phyloP scores from a whole-genome alignment of 2,113 vertebrate species.

The Gorsachius goisagi region DNA sequence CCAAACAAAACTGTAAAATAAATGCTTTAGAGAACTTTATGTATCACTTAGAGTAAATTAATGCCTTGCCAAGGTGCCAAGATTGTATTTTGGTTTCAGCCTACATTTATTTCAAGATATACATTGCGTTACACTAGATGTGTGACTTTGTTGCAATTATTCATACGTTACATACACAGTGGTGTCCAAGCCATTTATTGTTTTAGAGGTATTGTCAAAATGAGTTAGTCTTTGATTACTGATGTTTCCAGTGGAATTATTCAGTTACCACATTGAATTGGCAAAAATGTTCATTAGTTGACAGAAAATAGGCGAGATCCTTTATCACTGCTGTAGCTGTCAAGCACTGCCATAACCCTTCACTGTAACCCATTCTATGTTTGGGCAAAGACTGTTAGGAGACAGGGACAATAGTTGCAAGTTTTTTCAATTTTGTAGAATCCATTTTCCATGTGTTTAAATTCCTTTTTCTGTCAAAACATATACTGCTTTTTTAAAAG shows the following conservation, averaged over 20 bases:
- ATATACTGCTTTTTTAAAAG: neutral
- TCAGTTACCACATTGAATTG: neutral
- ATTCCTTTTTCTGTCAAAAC: neutral
- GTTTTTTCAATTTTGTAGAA: neutral
- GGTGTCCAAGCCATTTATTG: neutral
- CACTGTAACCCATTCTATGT: neutral
- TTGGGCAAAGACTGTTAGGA: neutral
- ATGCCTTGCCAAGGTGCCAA: neutral
- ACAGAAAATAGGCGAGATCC: neutral
- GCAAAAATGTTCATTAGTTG: neutral
- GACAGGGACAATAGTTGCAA: neutral
- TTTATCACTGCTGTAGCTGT: neutral
- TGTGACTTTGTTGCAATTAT: neutral
- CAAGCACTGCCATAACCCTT: neutral
- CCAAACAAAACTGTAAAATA: neutral
- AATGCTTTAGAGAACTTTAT: neutral
- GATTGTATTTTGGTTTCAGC: neutral
- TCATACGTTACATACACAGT: neutral
- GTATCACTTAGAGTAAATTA: neutral
- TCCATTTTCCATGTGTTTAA: neutral
- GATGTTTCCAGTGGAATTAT: neutral
- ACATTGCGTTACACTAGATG: neutral
- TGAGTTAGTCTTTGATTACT: neutral
- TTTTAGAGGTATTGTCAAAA: conserved; percentile 2
- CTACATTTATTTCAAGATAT: neutral